Base-by-base conservation (phyloP, 2,113 vertebrate genomes). In the Vulpes lagopus region DNA sequence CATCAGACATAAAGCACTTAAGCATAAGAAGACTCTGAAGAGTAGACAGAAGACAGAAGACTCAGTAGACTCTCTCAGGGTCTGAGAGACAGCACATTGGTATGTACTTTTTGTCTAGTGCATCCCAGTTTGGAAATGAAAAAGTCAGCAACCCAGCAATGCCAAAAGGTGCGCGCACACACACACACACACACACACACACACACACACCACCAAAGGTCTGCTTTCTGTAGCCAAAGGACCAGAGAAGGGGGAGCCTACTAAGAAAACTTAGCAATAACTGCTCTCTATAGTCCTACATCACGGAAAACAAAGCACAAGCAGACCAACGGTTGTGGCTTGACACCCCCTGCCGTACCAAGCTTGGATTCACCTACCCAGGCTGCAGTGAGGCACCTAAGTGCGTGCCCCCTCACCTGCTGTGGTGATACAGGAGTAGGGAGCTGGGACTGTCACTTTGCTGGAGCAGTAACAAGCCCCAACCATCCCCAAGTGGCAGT, bases 181-280 rank as follows among this genome's bases (percentile, higher is more conserved):
- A n/a, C n/a, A n/a, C n/a, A n/a, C n/a, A 20, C 1, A 0, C 57
- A 0, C 0, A 1, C 22, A 1, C n/a, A 4, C 11, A 5, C n/a
- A 8, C 22, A 62, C n/a, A 15, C 1, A 4, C 5, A 3, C 11
- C 4, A 38, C 4, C 23, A 0, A 17, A 43, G 85, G 10, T 57
- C 84, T 14, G 15, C 43, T 79, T 76, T 96, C 57, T 85, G 6
- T 60, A 59, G 22, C 14, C 67, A 53, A 60, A 91, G 20, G 30
- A n/a, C 69, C 17, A 59, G 69, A 23, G 79, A 73, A 53, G 76
- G 76, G n/a, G 11, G 43, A 65, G n/a, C 53, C 27, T 16, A 38
- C 49, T 10, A 55, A 74, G 76, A 64, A 91, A 49, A 16, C 25
- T 30, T 27, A 78, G 19, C 30, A 81, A 15, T 43, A 78, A 30